phyloP scores from a whole-genome alignment of 1,140 invertebrate genomes.

The Listronotus oregonensis region DNA sequence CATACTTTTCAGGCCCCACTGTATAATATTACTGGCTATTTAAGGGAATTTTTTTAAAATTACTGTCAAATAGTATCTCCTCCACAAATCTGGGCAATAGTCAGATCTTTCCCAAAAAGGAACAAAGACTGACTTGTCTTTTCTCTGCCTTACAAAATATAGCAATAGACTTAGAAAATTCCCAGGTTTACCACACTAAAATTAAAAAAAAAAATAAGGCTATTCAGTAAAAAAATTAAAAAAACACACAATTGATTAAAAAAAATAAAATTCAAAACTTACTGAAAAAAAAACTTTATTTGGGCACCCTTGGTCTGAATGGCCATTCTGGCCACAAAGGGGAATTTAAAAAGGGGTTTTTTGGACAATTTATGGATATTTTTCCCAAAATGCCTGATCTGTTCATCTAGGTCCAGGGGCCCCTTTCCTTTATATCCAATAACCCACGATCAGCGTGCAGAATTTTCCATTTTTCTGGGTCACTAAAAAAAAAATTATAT shows the following conservation, averaged over 20 bases:
- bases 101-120: conserved; percentile 59
- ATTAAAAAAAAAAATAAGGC: conserved; percentile 34
- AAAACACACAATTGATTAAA: conserved; percentile 25
- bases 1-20: no score
- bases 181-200: conserved; percentile 68
- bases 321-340: conserved; percentile 66
- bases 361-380: conserved; percentile 59
- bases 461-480: conserved; percentile 59
- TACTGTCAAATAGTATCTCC: conserved; percentile 71
- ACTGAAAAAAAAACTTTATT: conserved; percentile 70
- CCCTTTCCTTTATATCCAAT: conserved; percentile 20
- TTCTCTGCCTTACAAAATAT: conserved; percentile 64
- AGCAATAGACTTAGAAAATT: conserved; percentile 60
- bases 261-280: conserved; percentile 53
- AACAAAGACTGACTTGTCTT: conserved; percentile 61
- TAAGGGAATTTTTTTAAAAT: conserved; percentile 26
- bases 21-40: no score
- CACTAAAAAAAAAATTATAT: conserved; percentile 39
- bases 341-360: conserved; percentile 60
- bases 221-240: neutral
- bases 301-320: conserved; percentile 66
- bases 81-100: conserved; percentile 71
- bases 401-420: conserved; percentile 55
- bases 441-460: conserved; percentile 55
- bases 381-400: conserved; percentile 64